A percentile compares a stretch with the other conserved stretches of the same genome.
Evolutionary conservation across 2,888 invertebrate species (phyloP).

Genomic region (Papilio protenor): DNA sequence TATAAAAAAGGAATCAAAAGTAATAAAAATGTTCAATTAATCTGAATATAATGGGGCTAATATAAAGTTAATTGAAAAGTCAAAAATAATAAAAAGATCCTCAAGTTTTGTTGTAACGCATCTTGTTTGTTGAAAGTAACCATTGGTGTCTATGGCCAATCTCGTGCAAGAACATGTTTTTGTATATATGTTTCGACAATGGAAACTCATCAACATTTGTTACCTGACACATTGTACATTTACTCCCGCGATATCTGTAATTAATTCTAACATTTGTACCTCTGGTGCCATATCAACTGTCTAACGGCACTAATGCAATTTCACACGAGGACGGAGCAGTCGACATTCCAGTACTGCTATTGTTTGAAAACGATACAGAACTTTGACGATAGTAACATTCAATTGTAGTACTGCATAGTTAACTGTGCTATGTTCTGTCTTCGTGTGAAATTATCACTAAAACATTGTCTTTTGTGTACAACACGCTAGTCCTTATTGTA

Average conservation of each 20-base stretch:
- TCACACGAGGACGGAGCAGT: not conserved
- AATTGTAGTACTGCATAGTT: not conserved
- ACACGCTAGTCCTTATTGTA: constrained; percentile 44
- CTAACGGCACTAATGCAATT: constrained; percentile 36
- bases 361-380: not conserved
- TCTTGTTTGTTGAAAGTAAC: constrained; percentile 59
- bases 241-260: constrained; percentile 10
- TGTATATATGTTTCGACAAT: not conserved
- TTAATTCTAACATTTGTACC: constrained; percentile 26
- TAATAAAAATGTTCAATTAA: not conserved
- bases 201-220: constrained; percentile 12
- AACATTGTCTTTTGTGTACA: constrained; percentile 43
- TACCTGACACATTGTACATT: constrained; percentile 42
- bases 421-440: not conserved
- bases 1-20: too few species aligned
- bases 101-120: constrained; percentile 60
- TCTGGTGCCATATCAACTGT: constrained; percentile 41
- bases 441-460: constrained; percentile 8
- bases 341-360: not conserved
- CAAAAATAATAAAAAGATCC: too few species aligned
- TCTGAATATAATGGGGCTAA: not conserved
- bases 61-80: not conserved
- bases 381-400: not conserved
- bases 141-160: not conserved
- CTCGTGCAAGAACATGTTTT: not conserved